Conservation (phyloP, 1,140 invertebrate genomes). For the Charaxes varanes region DNA sequence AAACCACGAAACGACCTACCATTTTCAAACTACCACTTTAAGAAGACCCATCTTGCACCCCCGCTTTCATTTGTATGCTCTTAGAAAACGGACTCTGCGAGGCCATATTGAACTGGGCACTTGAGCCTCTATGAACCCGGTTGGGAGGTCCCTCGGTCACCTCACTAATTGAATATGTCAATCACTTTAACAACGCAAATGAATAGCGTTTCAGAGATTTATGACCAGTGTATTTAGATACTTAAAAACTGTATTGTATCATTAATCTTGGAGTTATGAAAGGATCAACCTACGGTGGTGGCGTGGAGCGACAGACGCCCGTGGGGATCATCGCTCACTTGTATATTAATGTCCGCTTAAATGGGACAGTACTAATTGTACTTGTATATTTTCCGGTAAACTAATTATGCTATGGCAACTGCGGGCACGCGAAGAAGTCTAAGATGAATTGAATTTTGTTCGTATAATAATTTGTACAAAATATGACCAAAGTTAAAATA, state of each 20-base stretch:
- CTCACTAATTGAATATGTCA: slow-evolving; percentile 74
- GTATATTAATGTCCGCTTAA: slow-evolving; percentile 52
- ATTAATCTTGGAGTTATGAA: slow-evolving; percentile 23
- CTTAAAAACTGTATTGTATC: slow-evolving; percentile 26
- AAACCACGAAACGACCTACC: slow-evolving; percentile 52
- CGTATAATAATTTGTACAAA: no score
- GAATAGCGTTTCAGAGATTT: slow-evolving; percentile 61
- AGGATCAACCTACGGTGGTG: slow-evolving; percentile 31
- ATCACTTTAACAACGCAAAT: slow-evolving; percentile 75
- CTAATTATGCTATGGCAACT: slow-evolving; percentile 38
- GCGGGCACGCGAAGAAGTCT: slow-evolving; percentile 35
- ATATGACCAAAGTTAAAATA: no score
- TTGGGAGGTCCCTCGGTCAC: slow-evolving; percentile 73
- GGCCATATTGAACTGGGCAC: slow-evolving; percentile 31
- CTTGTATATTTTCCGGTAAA: slow-evolving; percentile 54
- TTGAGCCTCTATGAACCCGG: slow-evolving; percentile 54
- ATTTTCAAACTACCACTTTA: slow-evolving; percentile 33
- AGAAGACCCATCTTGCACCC: slow-evolving; percentile 21
- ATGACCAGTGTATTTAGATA: slow-evolving; percentile 44
- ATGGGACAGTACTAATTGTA: slow-evolving; percentile 57
- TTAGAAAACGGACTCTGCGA: slow-evolving; percentile 3
- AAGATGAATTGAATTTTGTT: slow-evolving; percentile 9
- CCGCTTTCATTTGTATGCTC: slow-evolving; percentile 2
- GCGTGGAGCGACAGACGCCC: slow-evolving; percentile 38
- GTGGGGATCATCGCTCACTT: slow-evolving; percentile 48